Conservation (phyloP, 1,140 invertebrate species). For the Trachelipus rathkii region DNA sequence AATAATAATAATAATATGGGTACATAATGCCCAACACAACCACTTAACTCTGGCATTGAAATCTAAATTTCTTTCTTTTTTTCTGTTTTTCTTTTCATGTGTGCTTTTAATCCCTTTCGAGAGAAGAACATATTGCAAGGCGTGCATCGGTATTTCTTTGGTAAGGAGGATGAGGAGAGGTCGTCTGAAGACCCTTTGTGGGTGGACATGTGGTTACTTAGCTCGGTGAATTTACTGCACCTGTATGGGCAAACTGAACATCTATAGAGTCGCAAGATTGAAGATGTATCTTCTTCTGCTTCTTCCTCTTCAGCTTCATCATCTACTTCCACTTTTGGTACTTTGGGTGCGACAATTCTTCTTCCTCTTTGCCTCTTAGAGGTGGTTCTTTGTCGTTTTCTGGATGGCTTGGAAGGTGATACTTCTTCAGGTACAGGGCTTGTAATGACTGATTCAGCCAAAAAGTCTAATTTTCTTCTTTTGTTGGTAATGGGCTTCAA, state of each 20-base stretch:
- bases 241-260: background rate
- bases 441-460: background rate
- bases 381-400: background rate
- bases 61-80: background rate
- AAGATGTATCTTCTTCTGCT: background rate
- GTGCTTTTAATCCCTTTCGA: background rate
- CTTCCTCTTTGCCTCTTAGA: background rate
- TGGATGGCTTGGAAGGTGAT: background rate
- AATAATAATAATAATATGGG: no score
- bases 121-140: background rate
- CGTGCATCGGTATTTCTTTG: background rate
- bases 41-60: background rate
- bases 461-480: background rate
- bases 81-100: background rate
- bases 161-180: background rate
- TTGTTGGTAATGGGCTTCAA: background rate
- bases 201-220: background rate
- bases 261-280: background rate
- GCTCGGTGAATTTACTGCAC: background rate
- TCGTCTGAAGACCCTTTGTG: background rate
- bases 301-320: background rate
- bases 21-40: background rate
- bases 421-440: background rate
- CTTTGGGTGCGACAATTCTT: background rate
- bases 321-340: no score